Evolutionary conservation across 2,888 invertebrate species (phyloP), one percentile per base, ranked within the genome.

Genomic region (Caenorhabditis becei): DNA sequence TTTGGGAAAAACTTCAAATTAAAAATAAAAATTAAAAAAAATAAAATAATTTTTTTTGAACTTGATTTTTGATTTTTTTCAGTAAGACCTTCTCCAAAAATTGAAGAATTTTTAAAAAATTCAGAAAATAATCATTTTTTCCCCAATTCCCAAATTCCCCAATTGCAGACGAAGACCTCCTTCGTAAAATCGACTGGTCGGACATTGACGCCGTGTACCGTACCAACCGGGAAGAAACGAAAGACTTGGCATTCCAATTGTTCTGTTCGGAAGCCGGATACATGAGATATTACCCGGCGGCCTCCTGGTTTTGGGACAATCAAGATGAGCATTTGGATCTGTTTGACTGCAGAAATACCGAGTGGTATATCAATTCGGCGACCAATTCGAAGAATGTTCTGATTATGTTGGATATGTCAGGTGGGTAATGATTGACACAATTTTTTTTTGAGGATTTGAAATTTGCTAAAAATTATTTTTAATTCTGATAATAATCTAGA

Each of bases 381-480:
- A 97, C 97, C 0, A 97, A 97, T 89, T 96, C 97, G 10, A 99
- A 99, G 92, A 97, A 98, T 91, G 95, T 99, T 87, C 94, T 99
- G 32, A 96, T 99, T 77, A 93, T 99, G 69, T 93, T 99, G 81
- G 99, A 99, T 91, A 94, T 95, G 72, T 82, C 82, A 3, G 75
- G 75, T 75, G 11, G 37, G 67, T 20, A n/a, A n/a, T n/a, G n/a
- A n/a, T n/a, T n/a, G n/a, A n/a, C n/a, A n/a, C n/a, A n/a, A n/a
- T n/a, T n/a, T n/a, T n/a, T n/a, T n/a, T n/a, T n/a, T n/a, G n/a
- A n/a, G n/a, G n/a, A n/a, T n/a, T n/a, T n/a, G n/a, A n/a, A n/a
- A n/a, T n/a, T n/a, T n/a, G n/a, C n/a, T n/a, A n/a, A n/a, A n/a
- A n/a, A n/a, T n/a, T n/a, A n/a, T n/a, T n/a, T n/a, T n/a, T n/a